These are phyloP conservation scores for Amblyjoppa fuscipennis DNA, from an alignment of 2,888 invertebrate genomes.

Conservation along the genomic window DNA sequence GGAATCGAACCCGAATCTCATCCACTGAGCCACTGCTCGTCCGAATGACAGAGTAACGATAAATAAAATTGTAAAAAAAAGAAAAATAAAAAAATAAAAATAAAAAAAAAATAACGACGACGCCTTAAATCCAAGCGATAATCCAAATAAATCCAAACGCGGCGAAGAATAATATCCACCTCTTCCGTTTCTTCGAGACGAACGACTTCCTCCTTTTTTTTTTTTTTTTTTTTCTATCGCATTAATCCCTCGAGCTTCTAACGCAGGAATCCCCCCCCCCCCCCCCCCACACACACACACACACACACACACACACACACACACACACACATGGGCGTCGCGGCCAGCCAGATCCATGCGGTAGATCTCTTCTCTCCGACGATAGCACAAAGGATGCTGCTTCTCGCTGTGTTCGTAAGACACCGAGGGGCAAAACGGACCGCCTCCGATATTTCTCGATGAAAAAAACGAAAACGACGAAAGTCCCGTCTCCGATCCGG, in stretches of 20 bases:
- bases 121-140: slow-evolving; percentile 26
- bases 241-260: slow-evolving; percentile 27
- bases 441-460: no score
- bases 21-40: no score
- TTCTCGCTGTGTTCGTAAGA: not conserved
- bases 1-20: no score
- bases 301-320: no score
- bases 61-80: no score
- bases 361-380: slow-evolving; percentile 14
- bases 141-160: slow-evolving; percentile 30
- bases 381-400: slow-evolving; percentile 52
- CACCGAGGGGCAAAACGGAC: no score
- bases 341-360: slow-evolving; percentile 33
- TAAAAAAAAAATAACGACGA: not conserved
- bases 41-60: not conserved
- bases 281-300: no score
- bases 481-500: no score
- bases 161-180: not conserved
- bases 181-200: not conserved
- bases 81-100: no score
- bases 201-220: slow-evolving; percentile 2
- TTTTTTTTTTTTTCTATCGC: not conserved
- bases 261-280: no score
- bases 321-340: not conserved
- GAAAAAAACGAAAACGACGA: no score